Base-by-base conservation (phyloP, 2,113 vertebrate genomes). In the Chionomys nivalis region DNA sequence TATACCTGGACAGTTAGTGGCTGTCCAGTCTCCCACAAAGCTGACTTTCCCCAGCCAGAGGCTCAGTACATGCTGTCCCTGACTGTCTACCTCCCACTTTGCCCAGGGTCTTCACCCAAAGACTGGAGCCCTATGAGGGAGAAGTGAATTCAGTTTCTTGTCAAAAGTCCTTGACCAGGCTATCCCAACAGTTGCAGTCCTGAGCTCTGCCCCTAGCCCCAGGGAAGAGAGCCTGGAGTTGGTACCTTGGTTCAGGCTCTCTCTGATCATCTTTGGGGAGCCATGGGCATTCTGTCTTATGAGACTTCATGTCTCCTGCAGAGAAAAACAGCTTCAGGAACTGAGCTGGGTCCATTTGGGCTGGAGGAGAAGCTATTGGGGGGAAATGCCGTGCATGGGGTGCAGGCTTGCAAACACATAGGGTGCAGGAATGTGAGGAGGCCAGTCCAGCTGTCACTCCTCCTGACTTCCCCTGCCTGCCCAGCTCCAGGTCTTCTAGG, bases 11-110 rank as follows among this genome's bases (percentile, higher is more conserved):
- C 21, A 42, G n/a, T 17, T 49, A 28, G 7, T 24, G 24, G 19
- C 65, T 14, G 1, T 13, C 28, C 49, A 42, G 47, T 10, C 0
- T 33, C 33, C 24, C 0, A 9, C 0, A 1, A 7, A 0, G 21
- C 63, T 4, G 24, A 47, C 52, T 76, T 12, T 14, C 12, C 1
- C 9, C 0, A 42, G 75, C 42, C 10, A 1, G 9, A 13, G 44
- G n/a, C 44, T 39, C 36, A 73, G 28, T 31, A 17, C 33, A 7
- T 33, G 23, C 17, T 5, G 72, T 31, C 63, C 0, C 73, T 68
- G 7, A 11, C 19, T 26, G 12, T 73, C 66, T 3, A 0, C 26
- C 68, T 68, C 24, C 58, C 24, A 6, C 2, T 11, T 1, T 0
- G 83, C 21, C 26, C 26, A 2, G 33, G 13, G 5, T 23, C 21